phyloP scores from a whole-genome alignment of 2,797 vertebrate species.

The Pteropus rufus region DNA sequence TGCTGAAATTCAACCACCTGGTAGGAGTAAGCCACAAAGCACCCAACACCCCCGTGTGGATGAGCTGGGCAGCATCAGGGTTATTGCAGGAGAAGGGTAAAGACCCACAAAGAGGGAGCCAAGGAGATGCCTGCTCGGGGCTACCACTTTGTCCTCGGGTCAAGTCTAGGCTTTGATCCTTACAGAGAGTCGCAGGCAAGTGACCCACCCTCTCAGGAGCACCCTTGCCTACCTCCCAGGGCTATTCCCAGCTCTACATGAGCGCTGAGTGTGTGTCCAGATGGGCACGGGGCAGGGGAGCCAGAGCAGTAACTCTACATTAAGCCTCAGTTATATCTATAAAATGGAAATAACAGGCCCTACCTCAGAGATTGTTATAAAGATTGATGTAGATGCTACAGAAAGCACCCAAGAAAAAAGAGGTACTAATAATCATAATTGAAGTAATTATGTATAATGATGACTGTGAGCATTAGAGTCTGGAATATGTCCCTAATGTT shows the following conservation, averaged over 20 bases:
- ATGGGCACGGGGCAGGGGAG: not conserved
- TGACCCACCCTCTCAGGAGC: not conserved
- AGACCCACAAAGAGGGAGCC: not conserved
- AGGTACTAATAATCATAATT: not conserved
- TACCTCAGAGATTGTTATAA: not conserved
- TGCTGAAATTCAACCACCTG: not conserved
- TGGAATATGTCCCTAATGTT: not conserved
- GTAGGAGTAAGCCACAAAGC: not conserved
- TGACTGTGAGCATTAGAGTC: not conserved
- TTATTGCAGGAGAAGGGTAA: too few relatives aligned
- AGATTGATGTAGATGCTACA: not conserved
- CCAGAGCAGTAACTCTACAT: not conserved
- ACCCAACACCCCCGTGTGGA: rapidly evolving
- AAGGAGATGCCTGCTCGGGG: not conserved
- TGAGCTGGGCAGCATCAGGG: not conserved
- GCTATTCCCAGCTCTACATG: not conserved
- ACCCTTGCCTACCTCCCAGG: not conserved
- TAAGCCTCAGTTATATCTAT: not conserved
- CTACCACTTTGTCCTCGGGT: not conserved
- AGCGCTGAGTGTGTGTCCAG: not conserved
- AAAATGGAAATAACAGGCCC: not conserved
- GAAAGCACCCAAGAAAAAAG: not conserved
- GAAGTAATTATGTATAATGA: not conserved
- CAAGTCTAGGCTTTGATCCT: not conserved
- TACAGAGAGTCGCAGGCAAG: not conserved